Percentiles rank a stretch among this genome's conserved stretches.
phyloP scores from a whole-genome alignment of 2,797 vertebrate genomes.

The Oreortyx pictus region DNA sequence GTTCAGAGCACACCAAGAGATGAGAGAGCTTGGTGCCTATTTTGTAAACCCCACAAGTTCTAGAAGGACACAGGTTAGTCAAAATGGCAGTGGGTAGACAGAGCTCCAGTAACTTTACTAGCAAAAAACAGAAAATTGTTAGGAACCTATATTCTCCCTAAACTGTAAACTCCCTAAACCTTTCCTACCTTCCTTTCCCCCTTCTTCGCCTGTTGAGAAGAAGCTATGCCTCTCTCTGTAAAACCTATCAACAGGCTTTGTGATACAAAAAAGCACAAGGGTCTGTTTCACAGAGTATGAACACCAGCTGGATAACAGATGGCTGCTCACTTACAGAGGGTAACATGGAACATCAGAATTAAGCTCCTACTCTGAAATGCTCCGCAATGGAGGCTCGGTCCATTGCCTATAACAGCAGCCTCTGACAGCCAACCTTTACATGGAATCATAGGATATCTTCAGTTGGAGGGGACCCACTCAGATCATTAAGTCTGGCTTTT shows the following conservation, averaged over 20 bases:
- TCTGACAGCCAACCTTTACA: not conserved
- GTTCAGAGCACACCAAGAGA: not conserved
- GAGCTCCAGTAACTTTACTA: not conserved
- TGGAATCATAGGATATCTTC: no score
- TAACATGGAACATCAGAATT: not conserved
- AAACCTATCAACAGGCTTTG: not conserved
- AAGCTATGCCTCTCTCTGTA: not conserved
- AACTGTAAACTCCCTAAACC: fast-evolving
- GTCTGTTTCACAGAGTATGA: not conserved
- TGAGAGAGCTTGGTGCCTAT: not conserved
- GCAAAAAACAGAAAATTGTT: not conserved
- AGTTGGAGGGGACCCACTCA: no score
- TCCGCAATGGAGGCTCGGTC: fast-evolving
- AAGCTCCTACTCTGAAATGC: not conserved
- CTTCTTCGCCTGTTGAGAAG: not conserved
- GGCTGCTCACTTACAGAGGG: not conserved
- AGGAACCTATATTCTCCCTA: not conserved
- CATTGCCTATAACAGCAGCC: not conserved
- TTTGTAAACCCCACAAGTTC: not conserved
- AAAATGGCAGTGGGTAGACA: not conserved
- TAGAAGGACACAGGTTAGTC: not conserved
- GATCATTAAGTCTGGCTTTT: no score
- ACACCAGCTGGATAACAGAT: not conserved
- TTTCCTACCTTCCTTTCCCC: not conserved
- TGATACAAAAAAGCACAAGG: not conserved